These are phyloP conservation scores for Lasioglossum albipes DNA, from an alignment of 1,140 invertebrate species.

Conservation along the genomic window DNA sequence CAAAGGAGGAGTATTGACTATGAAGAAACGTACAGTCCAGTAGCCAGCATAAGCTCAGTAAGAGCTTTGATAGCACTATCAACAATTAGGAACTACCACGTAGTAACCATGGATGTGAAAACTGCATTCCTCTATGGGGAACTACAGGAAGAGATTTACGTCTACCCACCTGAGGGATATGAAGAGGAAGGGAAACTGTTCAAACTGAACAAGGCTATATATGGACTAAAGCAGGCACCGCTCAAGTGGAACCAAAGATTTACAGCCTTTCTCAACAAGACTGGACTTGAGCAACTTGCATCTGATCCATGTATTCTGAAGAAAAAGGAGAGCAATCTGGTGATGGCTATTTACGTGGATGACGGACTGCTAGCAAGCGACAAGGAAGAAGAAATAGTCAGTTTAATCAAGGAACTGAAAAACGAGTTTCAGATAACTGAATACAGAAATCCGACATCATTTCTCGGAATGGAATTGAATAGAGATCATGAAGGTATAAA, in stretches of 20 bases:
- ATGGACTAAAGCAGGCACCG: slow-evolving; percentile 1
- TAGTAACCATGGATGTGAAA: not conserved
- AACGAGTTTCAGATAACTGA: not conserved
- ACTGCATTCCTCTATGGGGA: not conserved
- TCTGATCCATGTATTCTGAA: not conserved
- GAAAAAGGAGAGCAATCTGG: not conserved
- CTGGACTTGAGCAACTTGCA: not conserved
- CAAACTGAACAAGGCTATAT: not conserved
- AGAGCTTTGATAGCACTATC: not conserved
- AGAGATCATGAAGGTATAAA: not conserved
- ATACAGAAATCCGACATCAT: not conserved
- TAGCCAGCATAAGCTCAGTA: not conserved
- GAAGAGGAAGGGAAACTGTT: not conserved
- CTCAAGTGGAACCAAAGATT: not conserved
- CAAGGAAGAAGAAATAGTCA: not conserved
- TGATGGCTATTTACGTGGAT: slow-evolving; percentile 2
- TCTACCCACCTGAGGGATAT: not conserved
- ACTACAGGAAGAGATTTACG: not conserved
- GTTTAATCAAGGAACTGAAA: not conserved
- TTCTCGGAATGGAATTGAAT: not conserved
- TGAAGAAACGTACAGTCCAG: not conserved
- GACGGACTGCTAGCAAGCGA: not conserved
- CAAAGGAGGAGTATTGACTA: not conserved
- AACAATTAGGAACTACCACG: not conserved
- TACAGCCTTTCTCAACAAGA: not conserved